A percentile compares a stretch with the other conserved stretches of the same genome.
Evolutionary conservation across 2,113 vertebrate species (phyloP).

Genomic region (Thamnaconus septentrionalis): DNA sequence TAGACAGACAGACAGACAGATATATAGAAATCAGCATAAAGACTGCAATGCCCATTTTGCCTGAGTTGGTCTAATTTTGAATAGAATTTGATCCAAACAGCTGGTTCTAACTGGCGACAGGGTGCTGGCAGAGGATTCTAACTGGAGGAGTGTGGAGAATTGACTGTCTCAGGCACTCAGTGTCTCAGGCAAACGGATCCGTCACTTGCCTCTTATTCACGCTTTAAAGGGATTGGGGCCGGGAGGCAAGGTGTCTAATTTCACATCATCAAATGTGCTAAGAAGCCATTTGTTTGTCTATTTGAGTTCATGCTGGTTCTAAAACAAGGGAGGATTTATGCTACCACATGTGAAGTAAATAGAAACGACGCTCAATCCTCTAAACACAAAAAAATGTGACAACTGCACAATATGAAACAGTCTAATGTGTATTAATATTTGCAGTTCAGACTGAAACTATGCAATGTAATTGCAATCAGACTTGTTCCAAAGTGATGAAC

Average conservation of each 20-base stretch:
- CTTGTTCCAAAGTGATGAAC: too few species aligned
- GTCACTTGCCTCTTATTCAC: slow-evolving; percentile 42
- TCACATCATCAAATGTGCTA: slow-evolving; percentile 27
- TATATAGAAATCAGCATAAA: slow-evolving; percentile 7
- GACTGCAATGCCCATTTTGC: slow-evolving; percentile 30
- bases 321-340: slow-evolving; percentile 43
- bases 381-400: too few species aligned
- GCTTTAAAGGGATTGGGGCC: slow-evolving; percentile 49
- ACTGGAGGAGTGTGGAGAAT: slow-evolving; percentile 35
- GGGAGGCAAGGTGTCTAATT: slow-evolving; percentile 43
- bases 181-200: slow-evolving; percentile 28
- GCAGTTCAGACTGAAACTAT: too few species aligned
- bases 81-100: slow-evolving; percentile 39
- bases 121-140: slow-evolving; percentile 16
- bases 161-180: slow-evolving; percentile 35
- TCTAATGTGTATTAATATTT: too few species aligned
- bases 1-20: background rate
- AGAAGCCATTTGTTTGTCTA: slow-evolving; percentile 39
- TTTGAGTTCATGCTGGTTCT: slow-evolving; percentile 31
- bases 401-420: too few species aligned
- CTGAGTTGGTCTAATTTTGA: background rate
- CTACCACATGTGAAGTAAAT: background rate
- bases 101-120: slow-evolving; percentile 45
- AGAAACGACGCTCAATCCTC: background rate
- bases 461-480: too few species aligned